Percentiles rank a stretch among this genome's conserved stretches.
phyloP scores from a whole-genome alignment of 2,888 invertebrate species.

The Himalopsyche tibetana region DNA sequence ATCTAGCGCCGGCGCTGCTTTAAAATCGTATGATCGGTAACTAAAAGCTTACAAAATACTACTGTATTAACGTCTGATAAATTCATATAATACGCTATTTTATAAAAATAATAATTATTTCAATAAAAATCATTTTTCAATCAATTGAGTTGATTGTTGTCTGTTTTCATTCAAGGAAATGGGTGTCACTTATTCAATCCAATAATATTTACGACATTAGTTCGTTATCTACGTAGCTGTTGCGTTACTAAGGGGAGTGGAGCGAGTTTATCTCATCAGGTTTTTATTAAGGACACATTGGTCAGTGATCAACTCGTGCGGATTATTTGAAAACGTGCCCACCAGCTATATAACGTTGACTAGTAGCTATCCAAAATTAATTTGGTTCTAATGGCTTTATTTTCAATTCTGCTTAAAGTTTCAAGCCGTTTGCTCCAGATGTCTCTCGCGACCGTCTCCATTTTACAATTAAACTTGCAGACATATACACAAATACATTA shows the following conservation, averaged over 20 bases:
- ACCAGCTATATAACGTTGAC: conserved; percentile 16
- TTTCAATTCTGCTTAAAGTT: conserved; percentile 39
- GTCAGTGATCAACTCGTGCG: not conserved
- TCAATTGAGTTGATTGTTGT: too few relatives aligned
- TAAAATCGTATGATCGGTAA: too few relatives aligned
- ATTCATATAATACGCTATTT: too few relatives aligned
- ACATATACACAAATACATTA: conserved; percentile 19
- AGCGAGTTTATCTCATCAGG: not conserved
- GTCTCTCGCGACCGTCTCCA: conserved; percentile 35
- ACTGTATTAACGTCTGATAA: too few relatives aligned
- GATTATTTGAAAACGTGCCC: not conserved
- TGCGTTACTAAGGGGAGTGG: not conserved
- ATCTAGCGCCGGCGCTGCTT: too few relatives aligned
- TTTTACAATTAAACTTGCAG: conserved; percentile 36
- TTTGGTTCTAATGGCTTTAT: conserved; percentile 40
- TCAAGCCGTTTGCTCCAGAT: conserved; percentile 36
- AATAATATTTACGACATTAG: too few relatives aligned
- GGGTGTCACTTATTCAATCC: too few relatives aligned
- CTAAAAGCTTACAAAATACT: too few relatives aligned
- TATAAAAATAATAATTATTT: too few relatives aligned
- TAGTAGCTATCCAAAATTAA: not conserved
- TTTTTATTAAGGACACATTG: not conserved
- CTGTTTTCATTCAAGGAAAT: too few relatives aligned
- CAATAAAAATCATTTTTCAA: too few relatives aligned
- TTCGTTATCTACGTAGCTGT: not conserved